Evolutionary conservation across 2,888 invertebrate species (phyloP), one percentile per base, ranked within the genome.

Genomic region (Papilio demoleus): DNA sequence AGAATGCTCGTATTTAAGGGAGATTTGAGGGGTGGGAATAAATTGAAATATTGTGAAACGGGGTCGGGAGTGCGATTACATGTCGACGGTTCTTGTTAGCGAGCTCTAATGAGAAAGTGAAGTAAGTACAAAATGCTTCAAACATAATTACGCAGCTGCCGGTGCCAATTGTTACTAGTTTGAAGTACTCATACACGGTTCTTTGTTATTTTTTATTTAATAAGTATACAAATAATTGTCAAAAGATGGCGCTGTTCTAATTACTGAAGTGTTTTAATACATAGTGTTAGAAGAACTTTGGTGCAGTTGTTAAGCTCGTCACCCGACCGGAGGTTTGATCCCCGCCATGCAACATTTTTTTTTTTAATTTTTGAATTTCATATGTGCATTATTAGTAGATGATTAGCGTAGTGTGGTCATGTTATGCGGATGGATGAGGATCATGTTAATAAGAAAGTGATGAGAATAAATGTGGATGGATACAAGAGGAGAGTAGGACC

Each of bases 31-130:
- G 38, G 66, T 17, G 42, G 36, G 27, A 27, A 38, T 66, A 60
- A 60, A 66, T 66, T 60, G 50, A 60, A 66, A 66, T 47, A 66
- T 66, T 66, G 12, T 47, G 58, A 60, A 66, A 66, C 36, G 17
- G 66, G 66, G 66, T 38, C 47, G 59, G 66, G 60, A 60, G 66
- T 47, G 60, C 19, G 60, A 66, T 47, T 66, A 66, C 66, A 66
- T 60, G 66, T 50, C 60, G 66, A 60, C 66, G 38, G 47, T 50
- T 60, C 66, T 34, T 66, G 66, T 66, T 66, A 66, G 60, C 60
- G 45, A 14, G 66, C 17, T 47, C 50, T 66, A 60, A 66, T 66
- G 60, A 66, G 50, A 60, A 66, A 47, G 60, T 50, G 59, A 60
- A 66, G 60, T 38, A 27, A 34, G 65, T 65, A 65, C 65, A 65